Conservation (phyloP, 1,140 invertebrate genomes). For the Mya arenaria region DNA sequence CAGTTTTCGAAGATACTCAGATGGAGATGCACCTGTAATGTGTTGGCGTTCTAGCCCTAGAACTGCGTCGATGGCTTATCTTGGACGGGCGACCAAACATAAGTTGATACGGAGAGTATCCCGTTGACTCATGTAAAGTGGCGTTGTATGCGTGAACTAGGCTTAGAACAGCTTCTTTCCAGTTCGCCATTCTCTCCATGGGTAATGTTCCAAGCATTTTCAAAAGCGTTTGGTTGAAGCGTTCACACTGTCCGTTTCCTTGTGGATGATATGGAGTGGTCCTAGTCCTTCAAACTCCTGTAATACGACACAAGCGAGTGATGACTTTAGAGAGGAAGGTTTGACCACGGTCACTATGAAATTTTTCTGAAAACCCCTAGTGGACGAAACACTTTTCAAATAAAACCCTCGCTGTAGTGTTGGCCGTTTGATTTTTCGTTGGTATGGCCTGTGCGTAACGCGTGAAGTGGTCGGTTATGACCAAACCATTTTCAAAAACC, state of each 20-base stretch:
- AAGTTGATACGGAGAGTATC: conserved; percentile 43
- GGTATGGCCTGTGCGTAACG: too few relatives aligned
- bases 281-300: neutral
- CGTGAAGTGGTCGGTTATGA: too few relatives aligned
- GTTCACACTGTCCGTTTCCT: neutral
- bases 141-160: conserved; percentile 56
- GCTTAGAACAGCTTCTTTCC: conserved; percentile 49
- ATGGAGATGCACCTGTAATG: too few relatives aligned
- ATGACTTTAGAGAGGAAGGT: too few relatives aligned
- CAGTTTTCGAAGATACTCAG: too few relatives aligned
- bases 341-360: too few relatives aligned
- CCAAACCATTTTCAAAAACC: too few relatives aligned
- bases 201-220: neutral
- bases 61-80: conserved; percentile 46
- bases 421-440: too few relatives aligned
- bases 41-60: too few relatives aligned
- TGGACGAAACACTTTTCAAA: too few relatives aligned
- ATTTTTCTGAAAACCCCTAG: too few relatives aligned
- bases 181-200: conserved; percentile 28
- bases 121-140: conserved; percentile 36
- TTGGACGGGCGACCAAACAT: conserved; percentile 55
- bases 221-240: conserved; percentile 2
- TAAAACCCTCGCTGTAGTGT: too few relatives aligned
- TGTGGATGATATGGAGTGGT: conserved; percentile 4
- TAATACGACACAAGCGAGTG: neutral